Evolutionary conservation across 2,888 invertebrate genomes (phyloP).

Genomic region (Clepsis dumicolana): DNA sequence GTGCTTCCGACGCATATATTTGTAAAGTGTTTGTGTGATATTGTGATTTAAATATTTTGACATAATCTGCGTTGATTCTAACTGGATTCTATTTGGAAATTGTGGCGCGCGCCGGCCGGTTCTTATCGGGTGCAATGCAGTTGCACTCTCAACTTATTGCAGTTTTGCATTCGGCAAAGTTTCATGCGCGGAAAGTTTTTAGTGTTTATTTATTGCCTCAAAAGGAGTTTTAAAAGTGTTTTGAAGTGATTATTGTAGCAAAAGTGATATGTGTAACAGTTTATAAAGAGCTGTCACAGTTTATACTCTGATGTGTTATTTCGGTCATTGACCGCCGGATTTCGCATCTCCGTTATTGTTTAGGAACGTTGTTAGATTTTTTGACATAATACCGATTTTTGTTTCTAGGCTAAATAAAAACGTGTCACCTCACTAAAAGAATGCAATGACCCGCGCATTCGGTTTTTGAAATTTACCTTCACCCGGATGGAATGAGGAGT

Average conservation of each 20-base stretch:
- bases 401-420: slow-evolving; percentile 73
- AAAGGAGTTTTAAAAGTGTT: slow-evolving; percentile 73
- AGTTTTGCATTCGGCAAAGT: slow-evolving; percentile 84
- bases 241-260: slow-evolving; percentile 72
- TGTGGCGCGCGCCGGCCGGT: slow-evolving; percentile 85
- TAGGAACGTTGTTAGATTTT: slow-evolving; percentile 71
- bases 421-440: slow-evolving; percentile 79
- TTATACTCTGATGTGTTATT: slow-evolving; percentile 80
- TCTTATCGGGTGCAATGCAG: slow-evolving; percentile 86
- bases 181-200: slow-evolving; percentile 83
- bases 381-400: slow-evolving; percentile 74
- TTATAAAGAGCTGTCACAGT: slow-evolving; percentile 76
- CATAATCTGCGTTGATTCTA: slow-evolving; percentile 70
- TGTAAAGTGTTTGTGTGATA: slow-evolving; percentile 73
- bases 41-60: slow-evolving; percentile 70
- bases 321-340: slow-evolving; percentile 86
- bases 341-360: slow-evolving; percentile 78
- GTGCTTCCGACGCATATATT: slow-evolving; percentile 72
- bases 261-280: slow-evolving; percentile 78
- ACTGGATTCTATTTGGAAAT: slow-evolving; percentile 82
- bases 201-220: slow-evolving; percentile 68
- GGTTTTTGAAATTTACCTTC: slow-evolving; percentile 82
- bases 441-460: slow-evolving; percentile 80
- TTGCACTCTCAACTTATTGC: slow-evolving; percentile 87
- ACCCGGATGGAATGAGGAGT: slow-evolving; percentile 85